Evolutionary conservation across 2,113 vertebrate species (phyloP).

Genomic region (Bostrychus sinensis): DNA sequence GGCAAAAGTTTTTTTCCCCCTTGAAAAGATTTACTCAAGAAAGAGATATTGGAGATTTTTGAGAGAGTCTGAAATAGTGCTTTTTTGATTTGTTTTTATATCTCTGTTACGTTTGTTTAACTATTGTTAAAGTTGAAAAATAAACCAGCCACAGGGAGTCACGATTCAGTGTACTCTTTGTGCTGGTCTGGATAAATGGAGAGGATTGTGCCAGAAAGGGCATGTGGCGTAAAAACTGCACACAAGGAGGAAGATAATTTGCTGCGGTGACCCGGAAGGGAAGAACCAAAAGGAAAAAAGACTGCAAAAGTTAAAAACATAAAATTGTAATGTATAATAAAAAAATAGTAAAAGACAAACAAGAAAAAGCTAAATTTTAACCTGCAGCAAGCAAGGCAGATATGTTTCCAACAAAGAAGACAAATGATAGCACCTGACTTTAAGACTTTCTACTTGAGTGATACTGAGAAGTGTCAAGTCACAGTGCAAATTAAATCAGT

Average conservation of each 20-base stretch:
- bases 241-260: not conserved
- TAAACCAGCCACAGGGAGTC: too few species aligned
- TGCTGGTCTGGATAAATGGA: too few species aligned
- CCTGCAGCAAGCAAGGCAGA: not conserved
- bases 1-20: too few species aligned
- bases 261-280: not conserved
- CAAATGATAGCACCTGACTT: not conserved
- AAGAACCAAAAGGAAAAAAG: not conserved
- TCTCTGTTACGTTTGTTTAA: too few species aligned
- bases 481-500: slow-evolving; percentile 36
- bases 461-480: slow-evolving; percentile 18
- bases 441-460: slow-evolving; percentile 1
- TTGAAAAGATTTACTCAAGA: too few species aligned
- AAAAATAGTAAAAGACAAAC: not conserved
- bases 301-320: not conserved
- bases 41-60: too few species aligned
- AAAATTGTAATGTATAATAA: not conserved
- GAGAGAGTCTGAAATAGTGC: too few species aligned
- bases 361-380: not conserved
- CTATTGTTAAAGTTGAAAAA: too few species aligned
- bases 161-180: too few species aligned
- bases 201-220: too few species aligned
- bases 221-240: too few species aligned
- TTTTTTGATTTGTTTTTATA: too few species aligned
- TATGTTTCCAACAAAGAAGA: not conserved